These are phyloP conservation scores for Galerucella pusilla DNA, from an alignment of 2,888 invertebrate genomes.

Conservation along the genomic window DNA sequence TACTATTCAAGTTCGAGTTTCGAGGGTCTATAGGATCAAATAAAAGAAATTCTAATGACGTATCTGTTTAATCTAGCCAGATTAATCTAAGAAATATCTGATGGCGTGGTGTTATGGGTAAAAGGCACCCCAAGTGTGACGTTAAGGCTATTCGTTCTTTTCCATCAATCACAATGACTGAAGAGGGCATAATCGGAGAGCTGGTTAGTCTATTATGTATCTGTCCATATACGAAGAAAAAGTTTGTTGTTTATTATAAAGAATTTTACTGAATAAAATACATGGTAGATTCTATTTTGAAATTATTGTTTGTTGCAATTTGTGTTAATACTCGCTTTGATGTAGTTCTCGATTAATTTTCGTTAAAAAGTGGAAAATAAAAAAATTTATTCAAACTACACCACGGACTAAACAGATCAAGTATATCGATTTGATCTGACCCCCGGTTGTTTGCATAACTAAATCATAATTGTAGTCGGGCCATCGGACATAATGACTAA, in stretches of 20 bases:
- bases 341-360: not conserved
- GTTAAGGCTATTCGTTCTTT: slow-evolving; percentile 53
- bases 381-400: not conserved
- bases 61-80: slow-evolving; percentile 28
- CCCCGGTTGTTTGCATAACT: slow-evolving; percentile 66
- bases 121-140: slow-evolving; percentile 61
- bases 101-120: slow-evolving; percentile 44
- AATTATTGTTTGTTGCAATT: too few relatives aligned
- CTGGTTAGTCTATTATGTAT: slow-evolving; percentile 32
- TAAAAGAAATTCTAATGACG: slow-evolving; percentile 23
- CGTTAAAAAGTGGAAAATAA: not conserved
- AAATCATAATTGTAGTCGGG: slow-evolving; percentile 65
- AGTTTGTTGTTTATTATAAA: not conserved
- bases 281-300: too few relatives aligned
- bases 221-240: slow-evolving; percentile 21
- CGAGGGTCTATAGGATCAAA: slow-evolving; percentile 12
- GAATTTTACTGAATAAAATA: too few relatives aligned
- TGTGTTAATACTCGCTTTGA: too few relatives aligned
- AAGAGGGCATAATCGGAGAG: slow-evolving; percentile 35
- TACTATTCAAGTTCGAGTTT: not conserved
- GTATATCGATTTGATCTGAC: slow-evolving; percentile 55
- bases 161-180: slow-evolving; percentile 60
- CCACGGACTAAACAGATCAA: slow-evolving; percentile 33
- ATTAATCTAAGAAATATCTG: slow-evolving; percentile 34
- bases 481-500: slow-evolving; percentile 65